Evolutionary conservation across 2,888 invertebrate species (phyloP).

Genomic region (Cyaniris semiargus): DNA sequence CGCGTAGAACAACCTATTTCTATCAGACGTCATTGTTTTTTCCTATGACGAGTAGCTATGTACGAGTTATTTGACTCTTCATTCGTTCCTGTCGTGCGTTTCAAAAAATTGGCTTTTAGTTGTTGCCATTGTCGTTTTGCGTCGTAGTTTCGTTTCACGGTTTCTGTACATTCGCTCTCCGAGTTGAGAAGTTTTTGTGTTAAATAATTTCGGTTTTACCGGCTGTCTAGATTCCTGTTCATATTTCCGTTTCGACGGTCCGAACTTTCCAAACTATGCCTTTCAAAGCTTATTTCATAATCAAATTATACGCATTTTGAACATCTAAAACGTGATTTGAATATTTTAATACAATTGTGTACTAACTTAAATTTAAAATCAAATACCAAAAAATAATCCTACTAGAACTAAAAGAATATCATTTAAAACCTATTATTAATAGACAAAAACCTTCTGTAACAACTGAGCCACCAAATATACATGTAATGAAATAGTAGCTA

Average conservation of each 20-base stretch:
- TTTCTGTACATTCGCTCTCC: conserved; percentile 45
- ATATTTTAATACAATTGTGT: not conserved
- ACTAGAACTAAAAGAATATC: too few species aligned
- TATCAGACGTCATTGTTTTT: conserved; percentile 62
- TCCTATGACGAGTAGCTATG: conserved; percentile 59
- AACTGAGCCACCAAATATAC: not conserved
- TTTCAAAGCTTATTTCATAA: conserved; percentile 16
- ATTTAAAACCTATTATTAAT: too few species aligned
- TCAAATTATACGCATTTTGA: not conserved
- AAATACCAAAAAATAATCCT: too few species aligned
- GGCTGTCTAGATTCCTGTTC: conserved; percentile 32
- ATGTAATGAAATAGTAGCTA: not conserved
- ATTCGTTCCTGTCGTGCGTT: conserved; percentile 58
- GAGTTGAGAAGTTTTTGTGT: conserved; percentile 51
- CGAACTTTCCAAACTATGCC: conserved; percentile 7
- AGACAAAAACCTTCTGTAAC: too few species aligned
- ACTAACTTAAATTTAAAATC: not conserved
- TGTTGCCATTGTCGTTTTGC: conserved; percentile 56
- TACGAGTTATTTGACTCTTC: conserved; percentile 61
- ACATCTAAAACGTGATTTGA: not conserved
- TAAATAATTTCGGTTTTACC: conserved; percentile 50
- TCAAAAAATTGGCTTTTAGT: conserved; percentile 63
- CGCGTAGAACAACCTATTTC: conserved; percentile 48
- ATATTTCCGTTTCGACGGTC: conserved; percentile 20
- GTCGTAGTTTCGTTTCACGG: conserved; percentile 53